Evolutionary conservation across 2,113 vertebrate genomes (phyloP), one percentile per base, ranked within the genome.

Genomic region (Anguilla rostrata): DNA sequence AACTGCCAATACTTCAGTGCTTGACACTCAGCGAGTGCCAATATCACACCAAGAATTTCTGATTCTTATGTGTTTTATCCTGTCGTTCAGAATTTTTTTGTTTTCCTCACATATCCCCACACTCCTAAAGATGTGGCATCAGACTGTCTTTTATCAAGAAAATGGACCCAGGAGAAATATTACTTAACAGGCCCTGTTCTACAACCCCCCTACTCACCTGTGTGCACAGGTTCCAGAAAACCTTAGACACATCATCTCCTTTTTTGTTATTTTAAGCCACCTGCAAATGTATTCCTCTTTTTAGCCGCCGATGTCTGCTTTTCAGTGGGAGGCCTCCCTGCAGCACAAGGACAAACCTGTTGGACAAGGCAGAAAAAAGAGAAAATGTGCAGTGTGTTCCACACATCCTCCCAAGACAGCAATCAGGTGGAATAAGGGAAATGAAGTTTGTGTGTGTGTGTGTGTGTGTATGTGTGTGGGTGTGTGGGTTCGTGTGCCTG

Each of bases 321-420:
- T 91, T 88, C 87, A 79, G 89, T n/a, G 9, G 49, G 26, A 63
- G 39, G 41, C 57, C 83, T 26, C 83, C 89, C 89, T 88, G 84
- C 88, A 82, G 49, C 89, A 89, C 92, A 82, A 80, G 60, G 84
- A 85, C 87, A 87, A 92, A 91, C 87, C 88, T 87, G 63, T 84
- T 81, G 46, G 90, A 89, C 88, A 84, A 90, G 89, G 88, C 85
- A 83, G 56, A 85, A 79, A 46, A 85, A 86, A 84, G 84, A 92
- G 85, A 93, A 94, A 94, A 92, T 87, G 86, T 92, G 92, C 22
- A 49, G 90, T 90, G 90, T 94, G 94, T 95, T 95, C 94, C 90
- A 49, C 92, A 93, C 90, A 94, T 95, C 94, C 94, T 96, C 95
- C 93, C 95, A 88, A 93, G 89, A 90, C 88, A 88, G 87, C 90